Conservation (phyloP, 2,797 vertebrate species). For the Gallinago nigripennis region DNA sequence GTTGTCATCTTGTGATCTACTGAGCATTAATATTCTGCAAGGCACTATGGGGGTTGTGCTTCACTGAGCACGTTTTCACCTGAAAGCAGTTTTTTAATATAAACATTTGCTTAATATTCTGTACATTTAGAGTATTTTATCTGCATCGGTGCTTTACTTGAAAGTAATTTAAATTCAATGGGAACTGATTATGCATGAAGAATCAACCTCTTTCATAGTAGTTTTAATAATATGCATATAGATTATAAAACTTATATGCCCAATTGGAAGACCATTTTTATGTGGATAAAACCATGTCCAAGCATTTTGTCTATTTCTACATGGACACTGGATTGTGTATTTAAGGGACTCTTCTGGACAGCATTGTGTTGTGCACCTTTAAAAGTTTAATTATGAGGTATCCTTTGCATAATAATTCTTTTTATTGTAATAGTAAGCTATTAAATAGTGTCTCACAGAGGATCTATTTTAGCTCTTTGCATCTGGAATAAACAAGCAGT, state of each 20-base stretch:
- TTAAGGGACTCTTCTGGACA: slow-evolving; percentile 13
- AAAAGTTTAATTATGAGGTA: slow-evolving; percentile 50
- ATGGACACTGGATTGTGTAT: slow-evolving; percentile 8
- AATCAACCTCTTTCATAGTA: slow-evolving; percentile 59
- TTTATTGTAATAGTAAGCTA: slow-evolving; percentile 6
- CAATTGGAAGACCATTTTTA: slow-evolving; percentile 53
- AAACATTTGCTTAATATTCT: slow-evolving; percentile 82
- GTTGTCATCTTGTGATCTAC: slow-evolving; percentile 66
- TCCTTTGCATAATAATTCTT: slow-evolving; percentile 15
- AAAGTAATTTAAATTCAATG: slow-evolving; percentile 78
- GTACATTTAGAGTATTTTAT: slow-evolving; percentile 77
- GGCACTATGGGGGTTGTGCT: slow-evolving; percentile 64
- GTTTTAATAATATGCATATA: slow-evolving; percentile 67
- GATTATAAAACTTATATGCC: slow-evolving; percentile 67
- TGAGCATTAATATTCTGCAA: slow-evolving; percentile 74
- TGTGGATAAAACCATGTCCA: slow-evolving; percentile 50
- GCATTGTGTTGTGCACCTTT: slow-evolving; percentile 19
- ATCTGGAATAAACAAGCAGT: not conserved
- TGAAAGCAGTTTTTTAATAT: slow-evolving; percentile 77
- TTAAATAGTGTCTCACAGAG: slow-evolving; percentile 2
- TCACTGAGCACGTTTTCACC: slow-evolving; percentile 69
- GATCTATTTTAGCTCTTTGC: not conserved
- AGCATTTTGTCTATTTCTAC: slow-evolving; percentile 37
- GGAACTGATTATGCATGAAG: slow-evolving; percentile 74
- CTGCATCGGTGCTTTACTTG: slow-evolving; percentile 65